phyloP scores from a whole-genome alignment of 2,113 vertebrate genomes.

The Miniopterus natalensis region DNA sequence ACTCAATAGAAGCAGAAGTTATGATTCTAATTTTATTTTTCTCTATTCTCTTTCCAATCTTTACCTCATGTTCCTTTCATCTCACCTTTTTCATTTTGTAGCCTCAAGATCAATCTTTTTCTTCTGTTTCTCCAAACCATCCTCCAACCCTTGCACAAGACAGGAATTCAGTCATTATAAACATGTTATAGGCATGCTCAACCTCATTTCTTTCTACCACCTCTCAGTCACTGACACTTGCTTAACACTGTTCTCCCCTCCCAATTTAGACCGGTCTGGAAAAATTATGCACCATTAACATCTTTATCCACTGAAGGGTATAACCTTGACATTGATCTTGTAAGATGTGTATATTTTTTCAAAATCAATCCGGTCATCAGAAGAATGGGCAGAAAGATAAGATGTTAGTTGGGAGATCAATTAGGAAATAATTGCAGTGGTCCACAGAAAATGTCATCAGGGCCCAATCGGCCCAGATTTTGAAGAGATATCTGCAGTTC shows the following conservation, averaged over 20 bases:
- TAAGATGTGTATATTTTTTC: background rate
- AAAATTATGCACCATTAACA: background rate
- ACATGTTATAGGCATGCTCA: background rate
- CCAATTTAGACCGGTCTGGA: background rate
- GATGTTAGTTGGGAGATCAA: background rate
- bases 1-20: conserved; percentile 62
- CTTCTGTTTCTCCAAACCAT: background rate
- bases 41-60: conserved; percentile 66
- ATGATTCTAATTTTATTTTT: conserved; percentile 69
- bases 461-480: background rate
- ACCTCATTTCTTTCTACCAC: background rate
- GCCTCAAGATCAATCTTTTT: conserved; percentile 31
- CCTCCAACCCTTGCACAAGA: background rate
- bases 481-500: background rate
- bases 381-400: background rate
- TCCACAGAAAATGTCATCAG: background rate
- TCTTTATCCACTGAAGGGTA: background rate
- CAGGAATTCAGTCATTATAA: background rate
- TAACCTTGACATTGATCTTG: background rate
- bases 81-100: conserved; percentile 49
- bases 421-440: background rate
- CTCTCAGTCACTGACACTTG: background rate
- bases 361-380: background rate
- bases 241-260: background rate
- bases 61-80: conserved; percentile 70